Conservation (phyloP, 2,888 invertebrate genomes). For the Byasa hedistus region DNA sequence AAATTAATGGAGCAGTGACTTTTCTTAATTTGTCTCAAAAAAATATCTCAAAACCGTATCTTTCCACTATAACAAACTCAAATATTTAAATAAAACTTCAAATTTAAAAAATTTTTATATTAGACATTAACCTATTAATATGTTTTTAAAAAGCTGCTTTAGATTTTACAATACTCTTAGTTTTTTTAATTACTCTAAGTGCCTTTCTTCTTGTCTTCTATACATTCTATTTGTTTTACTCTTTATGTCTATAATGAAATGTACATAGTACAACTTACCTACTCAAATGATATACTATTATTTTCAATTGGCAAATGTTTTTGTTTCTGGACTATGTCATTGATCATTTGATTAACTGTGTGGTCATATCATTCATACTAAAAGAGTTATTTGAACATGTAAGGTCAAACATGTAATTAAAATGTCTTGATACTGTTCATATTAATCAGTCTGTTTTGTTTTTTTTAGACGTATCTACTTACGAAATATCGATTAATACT, state of each 20-base stretch:
- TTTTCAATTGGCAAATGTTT: background rate
- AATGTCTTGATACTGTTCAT: background rate
- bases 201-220: background rate
- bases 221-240: background rate
- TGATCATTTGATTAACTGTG: background rate
- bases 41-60: no score
- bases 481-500: background rate
- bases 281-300: background rate
- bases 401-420: constrained; percentile 18
- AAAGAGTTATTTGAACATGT: background rate
- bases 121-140: no score
- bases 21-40: no score
- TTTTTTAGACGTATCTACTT: background rate
- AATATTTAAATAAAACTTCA: no score
- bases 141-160: no score
- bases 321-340: background rate
- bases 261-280: background rate
- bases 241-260: background rate
- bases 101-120: no score
- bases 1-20: no score
- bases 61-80: no score
- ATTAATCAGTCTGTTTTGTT: background rate
- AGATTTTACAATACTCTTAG: no score
- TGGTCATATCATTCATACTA: constrained; percentile 5
- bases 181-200: no score